Evolutionary conservation across 2,113 vertebrate genomes (phyloP).

Genomic region (Osmerus eperlanus): DNA sequence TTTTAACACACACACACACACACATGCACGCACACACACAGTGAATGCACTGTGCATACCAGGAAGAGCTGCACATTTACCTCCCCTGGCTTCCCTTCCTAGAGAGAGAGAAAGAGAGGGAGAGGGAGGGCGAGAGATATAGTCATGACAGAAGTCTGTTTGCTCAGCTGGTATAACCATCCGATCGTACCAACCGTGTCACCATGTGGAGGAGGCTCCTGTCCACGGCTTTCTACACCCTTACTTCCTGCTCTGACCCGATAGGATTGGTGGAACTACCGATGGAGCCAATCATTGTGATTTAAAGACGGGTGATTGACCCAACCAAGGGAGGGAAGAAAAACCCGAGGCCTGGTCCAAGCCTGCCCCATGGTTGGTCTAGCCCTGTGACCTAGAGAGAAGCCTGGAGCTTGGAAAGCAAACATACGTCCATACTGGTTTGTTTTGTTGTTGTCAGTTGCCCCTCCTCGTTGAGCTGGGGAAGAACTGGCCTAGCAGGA

Average conservation of each 20-base stretch:
- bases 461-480: neutral
- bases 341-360: no score
- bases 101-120: no score
- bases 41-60: neutral
- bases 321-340: no score
- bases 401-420: neutral
- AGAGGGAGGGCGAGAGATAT: neutral
- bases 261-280: no score
- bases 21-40: neutral
- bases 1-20: neutral
- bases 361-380: neutral
- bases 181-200: neutral
- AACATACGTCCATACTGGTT: no score
- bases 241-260: no score
- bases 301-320: no score
- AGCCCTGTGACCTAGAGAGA: neutral
- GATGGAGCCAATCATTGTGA: no score
- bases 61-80: slow-evolving; percentile 4
- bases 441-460: neutral
- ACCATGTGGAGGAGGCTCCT: neutral
- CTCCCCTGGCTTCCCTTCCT: neutral
- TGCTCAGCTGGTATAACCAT: slow-evolving; percentile 50
- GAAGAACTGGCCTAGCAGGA: neutral
- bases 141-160: slow-evolving; percentile 29
- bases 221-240: no score